Base-by-base conservation (phyloP, 1,140 invertebrate species). In the Lasioglossum albipes region DNA sequence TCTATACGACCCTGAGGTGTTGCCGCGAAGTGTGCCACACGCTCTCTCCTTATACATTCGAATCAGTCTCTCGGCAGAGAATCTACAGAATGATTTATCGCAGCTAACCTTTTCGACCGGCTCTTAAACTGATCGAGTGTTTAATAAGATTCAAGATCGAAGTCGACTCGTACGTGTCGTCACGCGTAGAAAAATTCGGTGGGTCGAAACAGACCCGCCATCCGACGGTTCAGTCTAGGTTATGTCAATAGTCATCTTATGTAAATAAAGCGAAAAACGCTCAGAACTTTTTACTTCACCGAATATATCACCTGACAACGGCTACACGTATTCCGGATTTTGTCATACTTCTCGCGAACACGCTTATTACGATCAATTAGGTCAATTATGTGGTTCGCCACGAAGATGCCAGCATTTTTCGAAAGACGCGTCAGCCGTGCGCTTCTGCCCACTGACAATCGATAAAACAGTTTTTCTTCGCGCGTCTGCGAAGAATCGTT, bases 351-450 rank as follows among this genome's bases (percentile, higher is more conserved):
- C 69, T 20, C 41, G 52, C n/a, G 36, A 66, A 57, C 36, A 36
- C 22, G 49, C 45, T 79, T 41, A 49, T 74, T 74, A 74, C 62
- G 36, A 69, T 18, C 68, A 85, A 86, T 86, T 86, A 79, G 84
- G 80, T 86, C 83, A 86, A 79, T 86, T 86, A 66, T 59, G 72
- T n/a, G 54, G 77, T 73, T 78, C 72, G 59, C 52, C 16, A 36
- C 57, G 59, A 27, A 79, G 65, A 75, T 27, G 76, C 49, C 61
- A 84, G 22, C 72, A 54, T 84, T 85, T 27, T 84, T 79, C 45
- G 54, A 86, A 84, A 84, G 70, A 75, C 31, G 73, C 64, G 62
- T 84, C 52, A 85, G 13, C 67, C 20, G 54, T 45, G 49, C 54
- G 59, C 59, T 80, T 69, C 49, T 59, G 13, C 22, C 57, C 42